Evolutionary conservation across 2,113 vertebrate genomes (phyloP), one percentile per base, ranked within the genome.

Genomic region (Poeciliopsis retropinna): DNA sequence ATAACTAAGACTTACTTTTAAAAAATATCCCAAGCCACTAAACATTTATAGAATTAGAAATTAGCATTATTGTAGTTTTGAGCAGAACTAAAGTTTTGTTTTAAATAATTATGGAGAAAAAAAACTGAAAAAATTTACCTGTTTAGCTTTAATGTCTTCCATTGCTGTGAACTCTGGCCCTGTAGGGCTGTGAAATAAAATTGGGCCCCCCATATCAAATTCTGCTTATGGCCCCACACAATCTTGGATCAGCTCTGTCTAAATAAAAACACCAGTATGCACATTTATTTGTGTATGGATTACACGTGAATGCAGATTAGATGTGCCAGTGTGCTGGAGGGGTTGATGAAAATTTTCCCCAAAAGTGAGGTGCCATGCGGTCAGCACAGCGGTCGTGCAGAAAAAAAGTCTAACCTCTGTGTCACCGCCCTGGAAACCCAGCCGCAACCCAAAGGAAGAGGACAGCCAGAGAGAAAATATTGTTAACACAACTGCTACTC

Each of bases 361-460:
- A 57, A 87, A 88, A 88, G 86, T 90, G 91, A 91, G 92, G 92
- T 93, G 93, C 93, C 94, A 95, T 95, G 95, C 94, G 92, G 77
- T 90, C 92, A 93, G 94, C 94, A 95, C 91, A 95, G 93, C 92
- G 88, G 85, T 91, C 93, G 94, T 95, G 95, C 95, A 95, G 87
- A 85, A 92, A 93, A 91, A 94, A 91, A 90, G 83, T 94, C 95
- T 95, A 94, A 95, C 95, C 95, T 95, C 93, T 89, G 93, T 92
- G 79, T 94, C 93, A 87, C 94, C 94, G 88, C 93, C 92, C 95
- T 95, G 94, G 93, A 92, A 91, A 94, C 92, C 91, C 92, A 91
- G 86, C 92, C 84, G 88, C 91, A 91, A 91, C 87, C 86, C 90
- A 90, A 92, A 88, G 89, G 91, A 90, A 90, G 83, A 85, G 88